Base-by-base conservation (phyloP, 2,797 vertebrate genomes). In the Chelon labrosus region DNA sequence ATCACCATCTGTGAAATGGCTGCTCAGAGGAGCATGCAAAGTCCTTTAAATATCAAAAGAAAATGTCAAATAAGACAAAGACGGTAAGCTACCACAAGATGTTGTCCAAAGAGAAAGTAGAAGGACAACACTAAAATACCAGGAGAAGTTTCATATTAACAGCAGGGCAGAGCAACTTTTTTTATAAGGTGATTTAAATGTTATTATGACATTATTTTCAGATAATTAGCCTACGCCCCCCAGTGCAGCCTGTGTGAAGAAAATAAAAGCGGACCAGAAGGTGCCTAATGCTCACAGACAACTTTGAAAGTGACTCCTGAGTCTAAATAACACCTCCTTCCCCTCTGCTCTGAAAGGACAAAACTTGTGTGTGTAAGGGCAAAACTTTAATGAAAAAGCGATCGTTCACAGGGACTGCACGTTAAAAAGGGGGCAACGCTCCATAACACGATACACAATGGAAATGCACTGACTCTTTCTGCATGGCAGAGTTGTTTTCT, bases 301-400 rank as follows among this genome's bases (percentile, higher is more conserved):
- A 82, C 51, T 74, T 75, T 91, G 80, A 86, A 89, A 88, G 86
- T 88, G 76, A 88, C 84, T 79, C 53, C 27, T 31, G 57, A 70
- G 65, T 78, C 58, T 49, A 7, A 58, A 20, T 16, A 64, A 50
- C 67, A 64, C 63, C 79, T 80, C 62, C 51, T 53, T 64, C 70
- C 47, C 46, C 75, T 64, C 50, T 52, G 66, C 58, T 73, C 42
- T 51, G 55, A 12, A 14, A 51, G 11, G 42, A 27, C n/a, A 13
- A 70, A 66, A 20, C 4, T 67, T 67, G 44, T 12, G 52, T 37
- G 52, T 68, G 37, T 56, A 12, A 52, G 41, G 27, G 35, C 55
- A 1, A 37, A 57, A 61, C 22, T 65, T 54, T 61, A n/a, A 72
- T 57, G 17, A n/a, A 61, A 75, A 58, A 25, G 25, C 20, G 17